These are phyloP conservation scores for Alethe castanea DNA, from an alignment of 2,113 vertebrate genomes.

Conservation along the genomic window DNA sequence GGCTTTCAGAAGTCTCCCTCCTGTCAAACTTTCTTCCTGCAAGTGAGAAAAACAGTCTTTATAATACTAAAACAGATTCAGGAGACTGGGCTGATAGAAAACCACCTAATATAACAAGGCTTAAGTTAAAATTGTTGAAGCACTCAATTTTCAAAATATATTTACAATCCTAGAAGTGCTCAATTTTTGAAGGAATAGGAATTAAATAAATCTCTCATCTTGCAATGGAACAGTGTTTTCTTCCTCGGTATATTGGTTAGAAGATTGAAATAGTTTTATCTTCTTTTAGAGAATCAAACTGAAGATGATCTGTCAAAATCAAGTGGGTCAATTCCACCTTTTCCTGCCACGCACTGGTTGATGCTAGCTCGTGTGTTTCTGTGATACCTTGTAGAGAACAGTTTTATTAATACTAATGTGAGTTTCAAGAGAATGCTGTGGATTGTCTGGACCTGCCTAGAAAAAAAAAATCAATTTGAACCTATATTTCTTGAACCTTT, in stretches of 20 bases:
- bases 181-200: neutral
- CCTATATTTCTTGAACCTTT: neutral
- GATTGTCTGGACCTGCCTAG: neutral
- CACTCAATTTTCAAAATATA: neutral
- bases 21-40: neutral
- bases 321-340: neutral
- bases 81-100: neutral
- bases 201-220: neutral
- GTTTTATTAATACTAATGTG: neutral
- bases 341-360: neutral
- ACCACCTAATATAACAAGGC: neutral
- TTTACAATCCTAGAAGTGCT: neutral
- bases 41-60: neutral
- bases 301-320: neutral
- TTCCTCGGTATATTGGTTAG: neutral
- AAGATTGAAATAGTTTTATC: neutral
- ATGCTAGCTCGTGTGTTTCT: neutral
- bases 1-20: neutral
- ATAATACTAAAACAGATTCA: neutral
- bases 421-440: neutral
- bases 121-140: neutral
- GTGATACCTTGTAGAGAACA: neutral
- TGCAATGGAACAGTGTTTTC: neutral
- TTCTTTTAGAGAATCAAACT: neutral
- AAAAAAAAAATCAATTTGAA: neutral